Base-by-base conservation (phyloP, 2,797 vertebrate species). In the Astyanax mexicanus region DNA sequence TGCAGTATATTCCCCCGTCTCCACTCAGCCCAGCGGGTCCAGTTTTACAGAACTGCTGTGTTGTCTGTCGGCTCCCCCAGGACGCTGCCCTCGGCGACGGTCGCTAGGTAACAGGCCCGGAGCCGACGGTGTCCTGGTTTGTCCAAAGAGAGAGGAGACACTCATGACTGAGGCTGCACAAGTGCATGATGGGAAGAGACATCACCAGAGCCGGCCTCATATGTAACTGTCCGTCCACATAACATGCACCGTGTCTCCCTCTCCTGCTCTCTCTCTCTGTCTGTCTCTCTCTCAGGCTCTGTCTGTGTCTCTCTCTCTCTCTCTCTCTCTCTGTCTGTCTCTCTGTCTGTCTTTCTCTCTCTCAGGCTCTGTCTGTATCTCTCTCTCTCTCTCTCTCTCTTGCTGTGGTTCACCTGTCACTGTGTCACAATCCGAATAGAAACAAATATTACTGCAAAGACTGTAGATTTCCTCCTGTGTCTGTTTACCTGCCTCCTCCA, bases 181-280 rank as follows among this genome's bases (percentile, higher is more conserved):
- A 74, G 67, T 60, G 73, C 54, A 66, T 77, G 77, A 84, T 81
- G 72, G 82, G 67, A 74, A 79, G 44, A 75, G 85, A 84, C 83
- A 83, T 77, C 23, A 61, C 25, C 72, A 32, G 25, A 69, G 45
- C 21, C 40, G 25, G 67, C n/a, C 77, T 85, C 76, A 74, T 81
- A 81, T 81, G 75, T 75, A 83, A 76, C 79, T 77, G 83, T 84
- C 84, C 70, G 51, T 66, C 81, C 72, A 61, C 73, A 80, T 84
- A 85, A 80, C 64, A 57, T 44, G 45, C 27, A 37, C 37, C 21
- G 23, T 54, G 8, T 49, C 57, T 61, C 69, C 66, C 42, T 70
- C 58, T 55, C 54, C 42, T 38, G n/a, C n/a, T 37, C 49, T 73
- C 58, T 61, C 54, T 42, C 37, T 6, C 32, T 49, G 57, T 70